Evolutionary conservation across 1,140 invertebrate species (phyloP).

Genomic region (Drosophila punjabiensis): DNA sequence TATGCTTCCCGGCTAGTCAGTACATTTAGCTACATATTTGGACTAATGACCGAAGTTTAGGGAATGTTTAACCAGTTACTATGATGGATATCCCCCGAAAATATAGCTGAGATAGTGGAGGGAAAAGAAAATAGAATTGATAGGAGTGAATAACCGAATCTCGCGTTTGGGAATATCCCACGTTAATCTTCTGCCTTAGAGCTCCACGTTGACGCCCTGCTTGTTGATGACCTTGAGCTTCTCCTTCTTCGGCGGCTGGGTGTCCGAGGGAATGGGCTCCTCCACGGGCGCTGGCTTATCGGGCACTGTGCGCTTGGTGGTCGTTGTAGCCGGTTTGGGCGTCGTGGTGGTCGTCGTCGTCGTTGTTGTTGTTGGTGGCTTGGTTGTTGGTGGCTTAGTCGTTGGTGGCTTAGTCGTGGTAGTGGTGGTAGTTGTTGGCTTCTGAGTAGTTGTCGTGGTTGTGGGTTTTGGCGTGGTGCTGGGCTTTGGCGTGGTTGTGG

Average conservation of each 20-base stretch:
- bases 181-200: constrained; percentile 56
- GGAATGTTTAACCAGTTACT: constrained; percentile 21
- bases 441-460: constrained; percentile 42
- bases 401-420: constrained; percentile 78
- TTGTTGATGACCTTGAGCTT: constrained; percentile 88
- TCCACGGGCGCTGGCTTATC: constrained; percentile 86
- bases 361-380: constrained; percentile 41
- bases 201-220: constrained; percentile 84
- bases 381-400: constrained; percentile 55
- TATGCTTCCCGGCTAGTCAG: constrained; percentile 49
- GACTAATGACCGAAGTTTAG: constrained; percentile 40
- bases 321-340: constrained; percentile 61
- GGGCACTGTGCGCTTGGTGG: constrained; percentile 67
- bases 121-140: constrained; percentile 3
- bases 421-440: constrained; percentile 59
- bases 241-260: constrained; percentile 86
- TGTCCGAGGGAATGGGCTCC: constrained; percentile 87
- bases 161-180: constrained; percentile 34
- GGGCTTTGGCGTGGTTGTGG: constrained; percentile 35
- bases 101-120: constrained; percentile 22
- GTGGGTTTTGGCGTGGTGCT: constrained; percentile 34
- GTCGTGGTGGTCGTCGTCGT: constrained; percentile 53
- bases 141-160: constrained; percentile 28
- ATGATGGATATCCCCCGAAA: constrained; percentile 19
- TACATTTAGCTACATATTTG: constrained; percentile 47